Conservation (phyloP, 2,113 vertebrate genomes). For the Daboia siamensis region DNA sequence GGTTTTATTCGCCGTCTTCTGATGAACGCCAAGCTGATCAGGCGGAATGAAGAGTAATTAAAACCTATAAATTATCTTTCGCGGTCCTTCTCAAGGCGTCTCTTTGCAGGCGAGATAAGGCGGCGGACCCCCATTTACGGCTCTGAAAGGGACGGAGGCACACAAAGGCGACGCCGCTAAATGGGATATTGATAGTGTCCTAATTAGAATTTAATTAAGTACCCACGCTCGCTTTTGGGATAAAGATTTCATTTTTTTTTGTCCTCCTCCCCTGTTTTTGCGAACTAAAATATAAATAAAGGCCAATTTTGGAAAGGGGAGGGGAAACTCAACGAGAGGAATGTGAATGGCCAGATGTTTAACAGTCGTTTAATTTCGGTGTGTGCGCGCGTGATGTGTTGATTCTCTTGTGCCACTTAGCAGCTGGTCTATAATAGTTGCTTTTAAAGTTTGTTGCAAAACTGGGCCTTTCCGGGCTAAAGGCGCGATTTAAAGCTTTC, state of each 20-base stretch:
- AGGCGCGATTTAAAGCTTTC: neutral
- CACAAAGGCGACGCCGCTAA: constrained; percentile 94
- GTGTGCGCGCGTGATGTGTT: constrained; percentile 17
- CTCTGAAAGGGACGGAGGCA: constrained; percentile 75
- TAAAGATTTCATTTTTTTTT: constrained; percentile 91
- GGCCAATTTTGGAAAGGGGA: constrained; percentile 63
- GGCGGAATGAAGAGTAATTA: constrained; percentile 99
- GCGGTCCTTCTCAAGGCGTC: constrained; percentile 87
- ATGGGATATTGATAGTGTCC: constrained; percentile 97
- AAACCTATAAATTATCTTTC: constrained; percentile 99
- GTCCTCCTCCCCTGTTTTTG: constrained; percentile 35
- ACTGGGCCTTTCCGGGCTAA: neutral
- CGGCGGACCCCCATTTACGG: constrained; percentile 89
- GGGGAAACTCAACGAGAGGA: constrained; percentile 41
- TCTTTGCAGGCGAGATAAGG: constrained; percentile 94
- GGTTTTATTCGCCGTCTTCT: constrained; percentile 91
- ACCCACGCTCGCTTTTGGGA: constrained; percentile 88
- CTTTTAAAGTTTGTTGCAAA: constrained; percentile 20
- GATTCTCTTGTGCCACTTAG: neutral
- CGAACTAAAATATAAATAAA: constrained; percentile 88
- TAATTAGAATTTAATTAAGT: constrained; percentile 99
- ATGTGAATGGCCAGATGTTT: constrained; percentile 45
- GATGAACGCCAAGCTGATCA: constrained; percentile 95
- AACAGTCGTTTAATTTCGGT: constrained; percentile 64
- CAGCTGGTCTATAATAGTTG: neutral